Evolutionary conservation across 2,888 invertebrate species (phyloP), one percentile per base, ranked within the genome.

Genomic region (Hemicrepidius hirtus): DNA sequence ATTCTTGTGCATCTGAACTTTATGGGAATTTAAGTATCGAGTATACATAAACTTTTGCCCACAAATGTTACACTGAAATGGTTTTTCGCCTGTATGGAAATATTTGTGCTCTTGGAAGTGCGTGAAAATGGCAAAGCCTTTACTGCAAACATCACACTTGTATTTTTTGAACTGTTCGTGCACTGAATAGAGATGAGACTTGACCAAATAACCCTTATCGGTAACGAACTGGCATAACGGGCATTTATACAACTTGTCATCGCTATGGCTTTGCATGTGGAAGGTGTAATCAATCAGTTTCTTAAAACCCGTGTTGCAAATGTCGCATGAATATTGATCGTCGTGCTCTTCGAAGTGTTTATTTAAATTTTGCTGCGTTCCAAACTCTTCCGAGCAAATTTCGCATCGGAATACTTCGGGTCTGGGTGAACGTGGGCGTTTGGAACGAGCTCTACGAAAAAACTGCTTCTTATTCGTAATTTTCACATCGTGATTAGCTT

Each of bases 31-130:
- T 18, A 90, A 80, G 75, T 90, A 90, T 81, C 90, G 89, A 0
- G 85, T 84, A 70, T 84, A 85, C 82, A 88, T 89, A 71, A 89
- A 89, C 28, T 88, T 87, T 71, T 89, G 89, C 41, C 88, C 89
- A 75, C 89, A 90, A 44, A 88, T 87, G 76, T 88, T 87, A 74
- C 89, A 86, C 64, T 82, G 82, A 67, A 84, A 85, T 4, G 85
- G 85, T 65, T 89, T 89, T 71, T 90, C 90, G 0, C 90, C 90
- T 0, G 88, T 89, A 74, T 90, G 90, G 74, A 83, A 84, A 68
- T 84, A 82, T 75, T 85, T 85, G 75, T 86, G 86, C 55, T 86
- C 85, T n/a, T 87, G 86, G 28, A 89, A 88, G 81, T 89, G 88
- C 3, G 73, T 73, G 24, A 73, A 73, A n/a, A 75, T 65, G 0